Base-by-base conservation (phyloP, 1,140 invertebrate genomes). In the Hypothenemus hampei region DNA sequence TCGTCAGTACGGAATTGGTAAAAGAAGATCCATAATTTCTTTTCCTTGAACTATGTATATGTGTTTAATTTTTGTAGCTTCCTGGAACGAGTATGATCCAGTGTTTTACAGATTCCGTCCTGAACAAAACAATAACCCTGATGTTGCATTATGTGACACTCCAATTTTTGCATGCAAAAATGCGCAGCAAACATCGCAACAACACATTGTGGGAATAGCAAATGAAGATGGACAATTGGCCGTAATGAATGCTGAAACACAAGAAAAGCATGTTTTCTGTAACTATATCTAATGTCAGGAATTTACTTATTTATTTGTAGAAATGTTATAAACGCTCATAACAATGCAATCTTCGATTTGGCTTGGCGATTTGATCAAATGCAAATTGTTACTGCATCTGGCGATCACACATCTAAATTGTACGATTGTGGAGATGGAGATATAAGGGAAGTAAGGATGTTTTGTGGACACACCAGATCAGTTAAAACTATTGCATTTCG, bases 291-390 rank as follows among this genome's bases (percentile, higher is more conserved):
- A 4, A 39, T 8, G 10, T n/a, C n/a, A 3, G 5, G n/a, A n/a
- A 31, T 31, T 39, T 19, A 39, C 19, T 39, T 39, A n/a, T 6
- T 16, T 37, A 8, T 22, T 23, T 43, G 10, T 23, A 58, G 60
- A 31, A 15, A 74, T 41, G 75, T 74, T 1, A 72, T 75, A 33
- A 72, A 83, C 65, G 87, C 86, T 35, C 91, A 95, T 69, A 78
- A 78, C 58, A 93, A 93, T 79, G 89, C 90, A 11, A 85, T 93
- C 13, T 93, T 93, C 72, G 91, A 95, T 71, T 63, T 93, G 35
- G 82, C 85, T 5, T 95, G 91, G 91, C 82, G 86, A 71, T 82
- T 84, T 4, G 74, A 78, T 1, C 77, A 86, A 56, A 78, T 83
- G 70, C 84, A 84, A 60, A 76, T 93, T 24, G 79, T 93, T 3